Percentiles rank a stretch among this genome's conserved stretches.
Evolutionary conservation across 2,888 invertebrate genomes (phyloP).

Genomic region (Synergus umbraculus): DNA sequence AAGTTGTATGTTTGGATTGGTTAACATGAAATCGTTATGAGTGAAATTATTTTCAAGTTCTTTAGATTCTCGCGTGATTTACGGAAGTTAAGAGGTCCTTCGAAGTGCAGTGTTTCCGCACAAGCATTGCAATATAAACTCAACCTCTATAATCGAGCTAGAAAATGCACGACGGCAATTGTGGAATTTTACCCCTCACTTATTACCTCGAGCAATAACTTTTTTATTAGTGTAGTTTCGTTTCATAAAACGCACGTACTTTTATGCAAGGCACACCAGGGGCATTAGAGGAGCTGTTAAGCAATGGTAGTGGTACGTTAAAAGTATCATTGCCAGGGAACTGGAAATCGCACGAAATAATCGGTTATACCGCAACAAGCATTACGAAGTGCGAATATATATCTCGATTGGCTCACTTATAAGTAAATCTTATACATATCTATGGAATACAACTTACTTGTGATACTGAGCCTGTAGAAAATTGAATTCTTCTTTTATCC

Average conservation of each 20-base stretch:
- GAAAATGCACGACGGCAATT: constrained; percentile 13
- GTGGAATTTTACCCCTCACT: constrained; percentile 33
- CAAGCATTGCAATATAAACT: neutral
- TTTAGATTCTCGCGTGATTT: neutral
- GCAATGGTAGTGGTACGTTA: constrained; percentile 7
- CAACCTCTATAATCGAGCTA: constrained; percentile 1
- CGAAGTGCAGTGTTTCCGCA: neutral
- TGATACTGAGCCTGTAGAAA: constrained; percentile 97
- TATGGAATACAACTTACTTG: constrained; percentile 84
- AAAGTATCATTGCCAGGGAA: constrained; percentile 16
- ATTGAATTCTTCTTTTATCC: constrained; percentile 97
- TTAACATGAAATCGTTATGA: too few species aligned
- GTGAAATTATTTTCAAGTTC: neutral
- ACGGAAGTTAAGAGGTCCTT: neutral
- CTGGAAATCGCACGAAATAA: constrained; percentile 20
- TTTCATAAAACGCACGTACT: constrained; percentile 6
- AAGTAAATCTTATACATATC: neutral
- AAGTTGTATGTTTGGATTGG: too few species aligned
- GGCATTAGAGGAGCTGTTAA: constrained; percentile 17
- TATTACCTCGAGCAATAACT: constrained; percentile 32
- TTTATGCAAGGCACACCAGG: neutral
- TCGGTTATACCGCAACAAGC: constrained; percentile 10
- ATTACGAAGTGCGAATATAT: neutral
- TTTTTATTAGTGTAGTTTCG: constrained; percentile 27
- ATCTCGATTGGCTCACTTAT: neutral